Conservation (phyloP, 2,113 vertebrate species). For the Anguilla japonica region DNA sequence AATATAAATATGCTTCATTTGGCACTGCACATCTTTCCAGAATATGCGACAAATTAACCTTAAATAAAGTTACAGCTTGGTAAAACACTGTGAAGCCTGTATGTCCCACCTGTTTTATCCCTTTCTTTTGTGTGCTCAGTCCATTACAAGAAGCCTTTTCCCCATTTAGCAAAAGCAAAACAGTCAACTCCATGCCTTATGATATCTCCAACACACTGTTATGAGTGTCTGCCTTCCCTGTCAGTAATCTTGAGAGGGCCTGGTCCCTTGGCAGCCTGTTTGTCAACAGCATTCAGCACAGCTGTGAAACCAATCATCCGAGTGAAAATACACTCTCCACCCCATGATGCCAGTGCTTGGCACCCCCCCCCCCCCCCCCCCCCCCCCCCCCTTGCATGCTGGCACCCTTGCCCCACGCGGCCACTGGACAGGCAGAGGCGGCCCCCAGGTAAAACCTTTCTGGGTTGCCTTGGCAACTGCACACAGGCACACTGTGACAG, state of each 20-base stretch:
- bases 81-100: not conserved
- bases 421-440: not conserved
- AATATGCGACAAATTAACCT: not conserved
- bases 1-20: not conserved
- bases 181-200: not conserved
- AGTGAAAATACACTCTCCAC: not conserved
- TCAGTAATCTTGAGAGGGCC: not conserved
- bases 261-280: slow-evolving; percentile 5
- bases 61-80: not conserved
- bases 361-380: not conserved
- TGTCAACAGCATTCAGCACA: slow-evolving; percentile 11
- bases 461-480: not conserved
- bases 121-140: not conserved
- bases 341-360: not conserved
- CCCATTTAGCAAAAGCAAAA: not conserved
- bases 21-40: not conserved
- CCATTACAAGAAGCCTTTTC: not conserved
- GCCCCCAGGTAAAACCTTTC: not conserved
- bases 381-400: not conserved
- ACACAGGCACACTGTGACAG: not conserved
- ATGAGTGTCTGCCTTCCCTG: not conserved
- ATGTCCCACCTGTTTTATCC: not conserved
- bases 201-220: not conserved
- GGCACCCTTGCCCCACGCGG: not conserved
- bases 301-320: slow-evolving; percentile 26